These are phyloP conservation scores for Urechis unicinctus DNA, from an alignment of 2,888 invertebrate genomes.

Conservation along the genomic window DNA sequence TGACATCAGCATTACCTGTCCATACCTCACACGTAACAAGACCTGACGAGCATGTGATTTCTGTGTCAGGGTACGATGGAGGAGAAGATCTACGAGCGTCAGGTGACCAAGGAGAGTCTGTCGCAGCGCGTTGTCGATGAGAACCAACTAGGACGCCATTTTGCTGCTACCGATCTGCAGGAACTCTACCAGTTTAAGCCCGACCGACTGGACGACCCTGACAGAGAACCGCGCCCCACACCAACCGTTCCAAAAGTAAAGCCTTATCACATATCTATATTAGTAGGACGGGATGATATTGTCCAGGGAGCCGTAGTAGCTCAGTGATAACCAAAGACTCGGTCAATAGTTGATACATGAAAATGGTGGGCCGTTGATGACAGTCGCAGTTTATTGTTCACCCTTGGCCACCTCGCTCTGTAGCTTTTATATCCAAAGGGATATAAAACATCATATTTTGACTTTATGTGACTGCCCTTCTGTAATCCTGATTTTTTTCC, in stretches of 20 bases:
- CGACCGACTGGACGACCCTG: slow-evolving; percentile 34
- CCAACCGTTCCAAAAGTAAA: slow-evolving; percentile 70
- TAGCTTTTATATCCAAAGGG: no score
- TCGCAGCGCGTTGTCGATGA: slow-evolving; percentile 92
- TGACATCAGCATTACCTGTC: no score
- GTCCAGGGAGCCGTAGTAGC: no score
- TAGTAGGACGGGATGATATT: no score
- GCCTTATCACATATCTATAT: background rate
- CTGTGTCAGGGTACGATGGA: slow-evolving; percentile 87
- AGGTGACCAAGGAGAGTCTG: slow-evolving; percentile 87
- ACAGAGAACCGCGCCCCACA: slow-evolving; percentile 56
- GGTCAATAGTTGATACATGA: no score
- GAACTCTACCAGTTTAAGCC: slow-evolving; percentile 82
- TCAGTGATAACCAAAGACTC: no score
- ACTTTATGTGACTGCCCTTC: slow-evolving; percentile 29
- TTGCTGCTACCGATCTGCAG: slow-evolving; percentile 78
- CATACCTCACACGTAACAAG: no score
- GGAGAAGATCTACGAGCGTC: slow-evolving; percentile 90
- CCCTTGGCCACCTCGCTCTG: no score
- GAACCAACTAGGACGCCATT: slow-evolving; percentile 90
- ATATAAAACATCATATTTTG: no score
- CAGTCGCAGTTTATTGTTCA: no score
- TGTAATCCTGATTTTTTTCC: background rate
- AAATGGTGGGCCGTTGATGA: no score
- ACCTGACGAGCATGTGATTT: no score